These are phyloP conservation scores for Odocoileus virginianus DNA, from an alignment of 2,113 vertebrate species.

Conservation along the genomic window DNA sequence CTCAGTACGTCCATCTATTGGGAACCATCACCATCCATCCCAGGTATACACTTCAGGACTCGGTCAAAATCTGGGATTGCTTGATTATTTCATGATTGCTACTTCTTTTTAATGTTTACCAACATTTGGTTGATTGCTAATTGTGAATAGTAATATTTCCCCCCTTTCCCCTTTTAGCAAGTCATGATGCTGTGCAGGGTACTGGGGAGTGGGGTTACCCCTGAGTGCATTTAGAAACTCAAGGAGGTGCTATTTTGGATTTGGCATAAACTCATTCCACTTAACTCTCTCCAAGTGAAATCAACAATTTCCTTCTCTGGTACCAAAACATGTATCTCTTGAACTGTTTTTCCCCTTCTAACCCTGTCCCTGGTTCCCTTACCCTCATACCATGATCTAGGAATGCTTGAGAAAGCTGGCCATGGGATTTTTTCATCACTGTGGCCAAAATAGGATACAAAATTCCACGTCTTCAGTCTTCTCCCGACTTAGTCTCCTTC, in stretches of 20 bases:
- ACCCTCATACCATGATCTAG: neutral
- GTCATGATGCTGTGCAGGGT: neutral
- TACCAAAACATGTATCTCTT: neutral
- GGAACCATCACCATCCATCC: neutral
- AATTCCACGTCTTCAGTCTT: neutral
- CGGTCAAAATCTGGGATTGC: neutral
- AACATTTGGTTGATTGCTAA: neutral
- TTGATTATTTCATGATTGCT: neutral
- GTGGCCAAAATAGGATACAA: neutral
- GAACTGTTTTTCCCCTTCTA: neutral
- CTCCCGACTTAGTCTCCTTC: neutral
- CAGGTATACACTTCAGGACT: neutral
- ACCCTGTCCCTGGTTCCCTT: neutral
- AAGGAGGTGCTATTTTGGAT: neutral
- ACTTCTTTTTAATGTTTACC: neutral
- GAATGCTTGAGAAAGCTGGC: neutral
- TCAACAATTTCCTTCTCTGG: neutral
- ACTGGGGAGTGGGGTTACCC: neutral
- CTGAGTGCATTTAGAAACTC: neutral
- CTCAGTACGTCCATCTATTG: neutral
- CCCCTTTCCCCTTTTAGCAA: neutral
- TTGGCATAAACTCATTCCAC: neutral
- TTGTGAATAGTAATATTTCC: neutral
- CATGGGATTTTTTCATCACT: fast-evolving
- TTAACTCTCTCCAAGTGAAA: neutral